These are phyloP conservation scores for Chrysina gloriosa DNA, from an alignment of 2,888 invertebrate species.

Conservation along the genomic window DNA sequence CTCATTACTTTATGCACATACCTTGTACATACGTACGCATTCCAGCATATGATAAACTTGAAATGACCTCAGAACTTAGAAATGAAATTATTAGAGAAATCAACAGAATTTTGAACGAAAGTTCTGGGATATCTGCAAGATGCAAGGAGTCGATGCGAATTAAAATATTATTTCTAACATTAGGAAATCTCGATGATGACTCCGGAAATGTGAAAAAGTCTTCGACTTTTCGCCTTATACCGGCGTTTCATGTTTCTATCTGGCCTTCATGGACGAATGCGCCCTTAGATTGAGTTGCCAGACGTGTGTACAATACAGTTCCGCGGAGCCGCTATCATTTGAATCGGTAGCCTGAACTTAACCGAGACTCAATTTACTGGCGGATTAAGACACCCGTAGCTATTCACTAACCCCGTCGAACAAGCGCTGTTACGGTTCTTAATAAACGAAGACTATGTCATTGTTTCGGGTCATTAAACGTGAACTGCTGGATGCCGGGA, in stretches of 20 bases:
- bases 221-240: constrained; percentile 6
- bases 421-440: constrained; percentile 66
- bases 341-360: constrained; percentile 62
- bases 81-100: too few species aligned
- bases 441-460: constrained; percentile 67
- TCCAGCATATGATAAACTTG: too few species aligned
- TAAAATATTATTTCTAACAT: too few species aligned
- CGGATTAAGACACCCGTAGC: constrained; percentile 66
- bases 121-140: too few species aligned
- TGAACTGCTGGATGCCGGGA: constrained; percentile 60
- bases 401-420: constrained; percentile 66
- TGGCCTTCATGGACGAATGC: constrained; percentile 61
- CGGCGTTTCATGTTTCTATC: constrained; percentile 56
- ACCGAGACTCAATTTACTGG: constrained; percentile 65
- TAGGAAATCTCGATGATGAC: too few species aligned
- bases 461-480: constrained; percentile 66
- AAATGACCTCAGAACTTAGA: too few species aligned
- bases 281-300: constrained; percentile 58
- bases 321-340: constrained; percentile 54
- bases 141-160: too few species aligned
- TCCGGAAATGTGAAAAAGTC: too few species aligned
- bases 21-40: too few species aligned
- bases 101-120: too few species aligned
- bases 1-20: too few species aligned
- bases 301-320: constrained; percentile 54